phyloP scores from a whole-genome alignment of 1,140 invertebrate species.

The Sinella curviseta region DNA sequence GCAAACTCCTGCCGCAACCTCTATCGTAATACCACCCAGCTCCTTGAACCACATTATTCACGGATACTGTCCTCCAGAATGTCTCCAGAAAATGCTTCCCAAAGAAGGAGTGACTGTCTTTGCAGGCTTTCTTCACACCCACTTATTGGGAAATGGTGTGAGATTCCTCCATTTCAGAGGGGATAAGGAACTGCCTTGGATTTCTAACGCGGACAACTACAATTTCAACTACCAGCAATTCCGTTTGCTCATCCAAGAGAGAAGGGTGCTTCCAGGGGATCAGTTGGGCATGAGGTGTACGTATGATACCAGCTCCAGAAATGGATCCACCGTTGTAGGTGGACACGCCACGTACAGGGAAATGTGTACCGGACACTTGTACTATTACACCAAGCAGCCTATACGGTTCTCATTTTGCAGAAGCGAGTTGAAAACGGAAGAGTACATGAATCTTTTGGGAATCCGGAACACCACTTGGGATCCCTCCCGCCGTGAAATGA shows the following conservation, averaged over 20 bases:
- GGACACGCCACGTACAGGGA: background rate
- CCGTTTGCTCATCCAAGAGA: constrained; percentile 68
- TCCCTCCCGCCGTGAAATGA: background rate
- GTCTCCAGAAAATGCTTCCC: background rate
- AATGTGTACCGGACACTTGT: background rate
- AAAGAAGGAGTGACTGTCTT: background rate
- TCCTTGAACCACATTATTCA: background rate
- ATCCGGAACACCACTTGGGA: background rate
- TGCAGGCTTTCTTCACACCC: background rate
- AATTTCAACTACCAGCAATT: constrained; percentile 82
- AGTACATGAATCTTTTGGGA: background rate
- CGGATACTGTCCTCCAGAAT: background rate
- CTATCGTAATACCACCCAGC: background rate
- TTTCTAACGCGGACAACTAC: constrained; percentile 70
- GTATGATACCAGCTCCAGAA: constrained; percentile 61
- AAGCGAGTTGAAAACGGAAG: background rate
- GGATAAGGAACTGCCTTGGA: background rate
- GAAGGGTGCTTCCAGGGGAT: constrained; percentile 73
- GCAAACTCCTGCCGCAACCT: background rate
- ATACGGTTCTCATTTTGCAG: background rate
- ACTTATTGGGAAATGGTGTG: background rate
- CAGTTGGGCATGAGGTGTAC: constrained; percentile 78
- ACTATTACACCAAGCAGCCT: background rate
- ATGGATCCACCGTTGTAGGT: constrained; percentile 5
- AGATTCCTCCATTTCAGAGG: background rate